These are phyloP conservation scores for Nipponia nippon DNA, from an alignment of 2,113 vertebrate genomes.

Conservation along the genomic window DNA sequence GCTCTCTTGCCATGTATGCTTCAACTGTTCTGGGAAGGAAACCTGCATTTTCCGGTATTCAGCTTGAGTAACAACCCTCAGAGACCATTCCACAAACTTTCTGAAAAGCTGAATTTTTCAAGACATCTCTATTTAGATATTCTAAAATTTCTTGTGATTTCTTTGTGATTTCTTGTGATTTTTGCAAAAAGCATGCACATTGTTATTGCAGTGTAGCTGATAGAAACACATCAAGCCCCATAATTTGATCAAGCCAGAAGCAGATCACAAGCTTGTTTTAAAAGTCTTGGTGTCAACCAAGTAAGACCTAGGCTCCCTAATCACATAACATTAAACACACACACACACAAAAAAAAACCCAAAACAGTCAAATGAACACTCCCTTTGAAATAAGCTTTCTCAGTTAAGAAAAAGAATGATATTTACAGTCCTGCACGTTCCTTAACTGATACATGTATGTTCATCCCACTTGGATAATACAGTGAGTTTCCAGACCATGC, in stretches of 20 bases:
- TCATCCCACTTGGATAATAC: neutral
- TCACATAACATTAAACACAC: neutral
- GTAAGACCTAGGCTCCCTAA: neutral
- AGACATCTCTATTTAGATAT: neutral
- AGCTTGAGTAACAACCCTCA: neutral
- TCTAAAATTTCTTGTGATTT: neutral
- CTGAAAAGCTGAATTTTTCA: neutral
- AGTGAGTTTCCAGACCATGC: neutral
- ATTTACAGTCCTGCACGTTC: neutral
- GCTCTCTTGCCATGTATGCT: neutral
- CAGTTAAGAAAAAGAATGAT: neutral
- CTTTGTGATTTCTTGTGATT: no score
- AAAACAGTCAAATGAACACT: neutral
- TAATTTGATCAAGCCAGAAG: neutral
- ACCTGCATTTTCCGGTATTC: neutral
- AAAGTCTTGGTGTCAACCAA: neutral
- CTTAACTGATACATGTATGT: neutral
- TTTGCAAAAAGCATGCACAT: neutral
- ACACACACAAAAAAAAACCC: no score
- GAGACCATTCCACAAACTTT: neutral
- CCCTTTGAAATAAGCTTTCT: neutral
- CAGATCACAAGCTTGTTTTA: neutral
- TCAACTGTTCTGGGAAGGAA: neutral
- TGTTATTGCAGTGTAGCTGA: neutral
- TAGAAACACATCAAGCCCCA: neutral